Base-by-base conservation (phyloP, 2,888 invertebrate genomes). In the Mimumesa dahlbomi region DNA sequence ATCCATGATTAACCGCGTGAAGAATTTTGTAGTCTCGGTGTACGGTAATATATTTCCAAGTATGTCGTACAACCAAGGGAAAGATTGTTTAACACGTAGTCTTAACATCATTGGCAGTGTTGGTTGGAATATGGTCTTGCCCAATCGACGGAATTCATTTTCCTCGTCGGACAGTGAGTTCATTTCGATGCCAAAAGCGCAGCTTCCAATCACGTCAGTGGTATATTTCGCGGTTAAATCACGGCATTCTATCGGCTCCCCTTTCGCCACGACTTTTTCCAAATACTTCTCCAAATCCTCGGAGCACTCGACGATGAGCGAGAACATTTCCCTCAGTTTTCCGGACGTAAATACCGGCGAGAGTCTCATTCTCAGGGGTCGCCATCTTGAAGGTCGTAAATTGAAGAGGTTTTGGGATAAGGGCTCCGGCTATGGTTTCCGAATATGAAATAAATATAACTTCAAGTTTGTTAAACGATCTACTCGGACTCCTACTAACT, bases 271-370 rank as follows among this genome's bases (percentile, higher is more conserved):
- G 2, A 79, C 18, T 7, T 53, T 52, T 1, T 84, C 75, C 19
- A 90, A 34, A 71, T 86, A 84, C 0, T 69, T 63, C n/a, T 83
- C 82, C 5, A 90, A 82, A 49, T 87, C 77, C 9, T 86, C 72
- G 0, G 85, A 82, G 54, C 90, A 90, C 36, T 89, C 85, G 14
- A 85, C 61, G 5, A 91, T 68, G 7, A 90, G 81, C 31, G 84
- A 77, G 64, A 90, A 90, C 90, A 91, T 90, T n/a, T 85, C 84
- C 78, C 89, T 91, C 67, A 91, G 85, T 79, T 91, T 91, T 2
- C 90, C 91, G 0, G 90, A 89, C 1, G 91, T 90, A 75, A 91
- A 92, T 1, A 89, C 86, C 0, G 91, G 90, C 0, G 90, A 89
- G 11, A 91, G 75, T 57, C 89, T 90, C 0, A 82, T 75, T 14